Conservation (phyloP, 2,888 invertebrate genomes). For the Schizaphis graminum region DNA sequence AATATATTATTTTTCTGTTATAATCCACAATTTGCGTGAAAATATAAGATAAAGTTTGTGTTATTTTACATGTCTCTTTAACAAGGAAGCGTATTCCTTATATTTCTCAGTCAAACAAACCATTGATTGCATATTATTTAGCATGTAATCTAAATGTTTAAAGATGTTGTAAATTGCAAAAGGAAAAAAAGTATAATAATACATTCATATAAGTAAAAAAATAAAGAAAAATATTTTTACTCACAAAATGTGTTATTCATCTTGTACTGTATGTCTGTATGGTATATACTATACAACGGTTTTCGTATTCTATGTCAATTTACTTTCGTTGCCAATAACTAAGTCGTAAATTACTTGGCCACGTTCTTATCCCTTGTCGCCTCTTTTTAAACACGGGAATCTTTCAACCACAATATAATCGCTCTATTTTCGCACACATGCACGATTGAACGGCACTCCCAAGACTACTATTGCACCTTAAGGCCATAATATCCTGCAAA, state of each 20-base stretch:
- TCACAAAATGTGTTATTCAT: slow-evolving; percentile 22
- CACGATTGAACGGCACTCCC: slow-evolving; percentile 19
- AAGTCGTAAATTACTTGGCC: slow-evolving; percentile 44
- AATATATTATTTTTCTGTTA: not conserved
- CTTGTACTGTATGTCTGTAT: not conserved
- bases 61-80: not conserved
- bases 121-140: not conserved
- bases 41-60: not conserved
- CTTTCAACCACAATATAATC: slow-evolving; percentile 34
- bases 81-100: not conserved
- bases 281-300: not conserved
- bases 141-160: not conserved
- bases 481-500: not conserved
- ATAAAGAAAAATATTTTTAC: not conserved
- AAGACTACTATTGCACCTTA: not conserved
- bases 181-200: not conserved
- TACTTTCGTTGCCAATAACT: slow-evolving; percentile 42
- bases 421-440: not conserved
- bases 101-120: not conserved
- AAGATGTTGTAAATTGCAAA: not conserved
- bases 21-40: not conserved
- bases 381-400: slow-evolving; percentile 16
- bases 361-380: not conserved
- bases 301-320: slow-evolving; percentile 42
- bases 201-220: not conserved